These are phyloP conservation scores for Ophthalmolycus amberensis DNA, from an alignment of 2,113 vertebrate genomes.

Conservation along the genomic window DNA sequence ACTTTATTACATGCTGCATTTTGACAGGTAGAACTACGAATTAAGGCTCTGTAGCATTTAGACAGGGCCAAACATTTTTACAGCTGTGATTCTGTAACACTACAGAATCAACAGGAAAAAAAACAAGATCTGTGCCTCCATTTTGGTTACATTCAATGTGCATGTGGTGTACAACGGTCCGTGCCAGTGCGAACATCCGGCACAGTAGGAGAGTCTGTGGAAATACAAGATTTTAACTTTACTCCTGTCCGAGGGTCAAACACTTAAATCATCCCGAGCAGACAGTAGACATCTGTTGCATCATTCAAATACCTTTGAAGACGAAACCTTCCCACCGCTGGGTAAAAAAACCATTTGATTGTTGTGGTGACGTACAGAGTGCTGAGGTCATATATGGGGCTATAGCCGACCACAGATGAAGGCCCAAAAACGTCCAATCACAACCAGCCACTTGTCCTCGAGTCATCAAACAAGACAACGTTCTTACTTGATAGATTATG, in stretches of 20 bases:
- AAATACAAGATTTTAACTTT: slow-evolving; percentile 1
- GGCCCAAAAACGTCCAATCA: not conserved
- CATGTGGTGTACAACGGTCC: not conserved
- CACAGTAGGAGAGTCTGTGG: not conserved
- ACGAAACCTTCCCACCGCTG: not conserved
- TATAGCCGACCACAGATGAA: not conserved
- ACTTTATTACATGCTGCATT: not conserved
- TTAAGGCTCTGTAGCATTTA: too few species aligned
- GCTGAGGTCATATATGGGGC: slow-evolving; percentile 5
- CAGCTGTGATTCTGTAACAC: not conserved
- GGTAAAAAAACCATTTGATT: too few species aligned
- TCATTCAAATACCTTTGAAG: not conserved
- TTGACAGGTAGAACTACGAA: not conserved
- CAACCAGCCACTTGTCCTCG: slow-evolving; percentile 4
- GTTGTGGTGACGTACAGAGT: not conserved
- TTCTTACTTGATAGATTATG: not conserved
- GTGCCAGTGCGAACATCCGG: not conserved
- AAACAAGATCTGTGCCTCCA: not conserved
- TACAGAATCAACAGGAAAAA: not conserved
- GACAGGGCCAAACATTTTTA: not conserved
- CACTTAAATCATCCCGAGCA: not conserved
- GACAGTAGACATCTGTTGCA: not conserved
- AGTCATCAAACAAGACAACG: not conserved
- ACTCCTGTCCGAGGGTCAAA: not conserved
- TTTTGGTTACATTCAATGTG: not conserved